Evolutionary conservation across 2,113 vertebrate genomes (phyloP).

Genomic region (Brachypteracias leptosomus): DNA sequence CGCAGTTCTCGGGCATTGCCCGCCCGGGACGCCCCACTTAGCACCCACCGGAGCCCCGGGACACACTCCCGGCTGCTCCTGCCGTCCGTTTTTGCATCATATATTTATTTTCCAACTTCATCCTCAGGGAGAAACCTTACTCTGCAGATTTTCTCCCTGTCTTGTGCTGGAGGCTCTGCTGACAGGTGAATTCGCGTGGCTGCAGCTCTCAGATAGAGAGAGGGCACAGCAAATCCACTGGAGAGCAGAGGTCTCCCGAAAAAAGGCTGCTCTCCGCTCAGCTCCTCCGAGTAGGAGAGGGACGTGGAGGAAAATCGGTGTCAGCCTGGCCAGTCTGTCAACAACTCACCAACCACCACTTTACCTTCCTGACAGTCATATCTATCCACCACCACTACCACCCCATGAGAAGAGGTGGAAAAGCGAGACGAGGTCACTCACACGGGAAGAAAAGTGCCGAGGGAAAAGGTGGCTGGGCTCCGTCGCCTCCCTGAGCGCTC

Average conservation of each 20-base stretch:
- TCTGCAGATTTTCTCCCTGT: not conserved
- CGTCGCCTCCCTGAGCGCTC: fast-evolving
- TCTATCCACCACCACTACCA: not conserved
- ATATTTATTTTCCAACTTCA: not conserved
- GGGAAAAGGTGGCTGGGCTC: not conserved
- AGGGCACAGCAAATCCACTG: not conserved
- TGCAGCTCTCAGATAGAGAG: not conserved
- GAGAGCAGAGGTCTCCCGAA: not conserved
- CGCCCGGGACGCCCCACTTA: not conserved
- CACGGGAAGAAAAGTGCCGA: not conserved
- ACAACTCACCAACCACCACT: not conserved
- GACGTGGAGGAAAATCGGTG: not conserved
- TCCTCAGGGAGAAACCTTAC: not conserved
- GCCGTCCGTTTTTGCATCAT: not conserved
- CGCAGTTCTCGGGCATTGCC: not conserved
- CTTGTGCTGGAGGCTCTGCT: not conserved
- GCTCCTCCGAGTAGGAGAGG: not conserved
- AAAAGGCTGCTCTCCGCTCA: fast-evolving
- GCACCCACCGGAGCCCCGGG: not conserved
- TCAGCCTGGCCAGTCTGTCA: not conserved
- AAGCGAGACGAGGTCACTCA: not conserved
- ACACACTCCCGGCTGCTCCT: not conserved
- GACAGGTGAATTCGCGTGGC: not conserved
- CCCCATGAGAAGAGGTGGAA: not conserved
- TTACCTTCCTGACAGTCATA: not conserved